Base-by-base conservation (phyloP, 2,888 invertebrate genomes). In the Microctonus hyperodae region DNA sequence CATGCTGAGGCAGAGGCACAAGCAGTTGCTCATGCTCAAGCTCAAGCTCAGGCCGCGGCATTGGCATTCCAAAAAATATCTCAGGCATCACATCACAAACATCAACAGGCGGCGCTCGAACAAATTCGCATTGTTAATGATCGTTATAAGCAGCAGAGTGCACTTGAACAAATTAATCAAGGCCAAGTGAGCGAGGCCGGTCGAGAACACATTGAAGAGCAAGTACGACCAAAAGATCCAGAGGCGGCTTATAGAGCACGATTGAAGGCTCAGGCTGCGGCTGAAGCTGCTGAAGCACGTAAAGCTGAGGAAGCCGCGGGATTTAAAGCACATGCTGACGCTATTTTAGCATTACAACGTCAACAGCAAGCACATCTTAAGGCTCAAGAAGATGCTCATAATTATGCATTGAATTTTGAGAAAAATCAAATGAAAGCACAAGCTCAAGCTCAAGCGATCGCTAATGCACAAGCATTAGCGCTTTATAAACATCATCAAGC, bases 111-210 rank as follows among this genome's bases (percentile, higher is more conserved):
- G 0, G 83, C 83, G 1, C 70, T 83, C 35, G 81, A 81, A 22
- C 82, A 83, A 64, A 81, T 83, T 10, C 78, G 81, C 13, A 59
- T 79, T 1, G 80, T 78, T 0, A 75, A 78, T 33, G 82, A 83
- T 64, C 76, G 77, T 25, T 73, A 80, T 64, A 69, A 76, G 4
- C 81, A 83, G 65, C 72, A 74, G 62, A 80, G 77, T 16, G 83
- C 83, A 1, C 70, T 83, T 10, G 83, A 83, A 59, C 83, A 83
- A 67, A 83, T 84, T 25, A 75, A 80, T 3, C 80, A 82, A 35
- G 83, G 83, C 11, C 70, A 74, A 2, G 75, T 84, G 0, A 83
- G 83, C 68, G 82, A 83, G 11, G 83, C 83, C n/a, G 83, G 83
- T 3, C 75, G 74, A 2, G 68, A 76, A 35, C 79, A 82, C 23